These are phyloP conservation scores for Indicator maculatus DNA, from an alignment of 2,113 vertebrate species.

Conservation along the genomic window DNA sequence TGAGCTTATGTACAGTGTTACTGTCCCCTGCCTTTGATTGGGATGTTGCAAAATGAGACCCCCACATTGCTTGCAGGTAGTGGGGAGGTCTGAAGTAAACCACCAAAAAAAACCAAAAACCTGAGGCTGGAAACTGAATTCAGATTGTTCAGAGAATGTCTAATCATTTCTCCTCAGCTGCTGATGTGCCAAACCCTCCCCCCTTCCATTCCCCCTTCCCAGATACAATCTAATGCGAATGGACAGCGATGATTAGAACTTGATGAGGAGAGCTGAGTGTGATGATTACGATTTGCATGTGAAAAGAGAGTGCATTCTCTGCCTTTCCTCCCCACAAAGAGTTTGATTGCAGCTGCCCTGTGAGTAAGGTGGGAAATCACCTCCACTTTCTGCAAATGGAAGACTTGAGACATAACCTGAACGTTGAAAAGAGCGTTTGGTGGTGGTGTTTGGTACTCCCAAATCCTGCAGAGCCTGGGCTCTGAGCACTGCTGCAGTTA, in stretches of 20 bases:
- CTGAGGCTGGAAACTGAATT: not conserved
- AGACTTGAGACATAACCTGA: not conserved
- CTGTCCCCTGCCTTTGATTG: not conserved
- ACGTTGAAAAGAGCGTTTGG: not conserved
- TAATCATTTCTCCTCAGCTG: not conserved
- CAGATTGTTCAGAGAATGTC: not conserved
- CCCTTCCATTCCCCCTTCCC: no score
- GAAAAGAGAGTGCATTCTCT: not conserved
- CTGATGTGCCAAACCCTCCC: not conserved
- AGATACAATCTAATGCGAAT: not conserved
- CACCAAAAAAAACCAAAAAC: not conserved
- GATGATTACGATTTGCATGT: not conserved
- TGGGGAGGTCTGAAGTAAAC: not conserved
- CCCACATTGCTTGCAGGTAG: rapidly evolving
- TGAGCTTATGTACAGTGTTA: not conserved
- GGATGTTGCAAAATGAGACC: not conserved
- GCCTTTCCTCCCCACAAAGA: not conserved
- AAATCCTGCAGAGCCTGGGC: not conserved
- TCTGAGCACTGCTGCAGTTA: not conserved
- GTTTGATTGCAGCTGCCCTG: not conserved
- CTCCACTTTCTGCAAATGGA: not conserved
- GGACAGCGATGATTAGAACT: not conserved
- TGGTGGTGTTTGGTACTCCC: not conserved
- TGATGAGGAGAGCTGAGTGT: not conserved
- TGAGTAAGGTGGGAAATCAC: not conserved